Base-by-base conservation (phyloP, 2,888 invertebrate genomes). In the Catotricha subobsoleta region DNA sequence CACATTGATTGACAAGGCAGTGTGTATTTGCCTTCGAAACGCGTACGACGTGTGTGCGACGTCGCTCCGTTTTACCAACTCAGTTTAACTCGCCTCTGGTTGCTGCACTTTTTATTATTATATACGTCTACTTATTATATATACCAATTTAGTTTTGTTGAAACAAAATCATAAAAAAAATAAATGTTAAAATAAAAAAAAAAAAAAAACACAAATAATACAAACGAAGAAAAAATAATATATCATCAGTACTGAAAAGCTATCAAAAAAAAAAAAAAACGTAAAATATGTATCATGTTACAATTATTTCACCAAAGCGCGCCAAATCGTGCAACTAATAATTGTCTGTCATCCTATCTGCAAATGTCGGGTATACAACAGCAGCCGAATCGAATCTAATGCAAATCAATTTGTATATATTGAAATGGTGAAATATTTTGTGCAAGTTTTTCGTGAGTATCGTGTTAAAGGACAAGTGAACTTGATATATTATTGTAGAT, bases 21-120 rank as follows among this genome's bases (percentile, higher is more conserved):
- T 63, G 60, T 62, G 60, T 61, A 60, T 63, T 63, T 63, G 60
- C 58, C 64, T 59, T 59, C 60, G 63, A 62, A 60, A 55, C 63
- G 62, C 58, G 60, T 61, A 62, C 60, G 60, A 63, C 63, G 63
- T 56, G 56, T 54, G 51, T 45, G 45, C 46, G 46, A 45, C 45
- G 46, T 46, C 46, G 45, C 38, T 44, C 41, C 31, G 41, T 39
- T 44, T 36, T 43, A 35, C 28, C 21, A 36, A 23, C 23, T 36
- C 36, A 13, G 23, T 36, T 23, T 21, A 36, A 36, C 36, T 23
- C 36, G 21, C 36, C 36, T 21, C 23, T 36, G 25, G 20, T 34
- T 34, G 21, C 34, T 34, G 34, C 34, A 20, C 34, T 34, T 20
- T n/a, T 34, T 34, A 34, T 34, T 21, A 34, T 34, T 34, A 21